phyloP scores from a whole-genome alignment of 2,797 vertebrate genomes.

The Bovichtus variegatus region DNA sequence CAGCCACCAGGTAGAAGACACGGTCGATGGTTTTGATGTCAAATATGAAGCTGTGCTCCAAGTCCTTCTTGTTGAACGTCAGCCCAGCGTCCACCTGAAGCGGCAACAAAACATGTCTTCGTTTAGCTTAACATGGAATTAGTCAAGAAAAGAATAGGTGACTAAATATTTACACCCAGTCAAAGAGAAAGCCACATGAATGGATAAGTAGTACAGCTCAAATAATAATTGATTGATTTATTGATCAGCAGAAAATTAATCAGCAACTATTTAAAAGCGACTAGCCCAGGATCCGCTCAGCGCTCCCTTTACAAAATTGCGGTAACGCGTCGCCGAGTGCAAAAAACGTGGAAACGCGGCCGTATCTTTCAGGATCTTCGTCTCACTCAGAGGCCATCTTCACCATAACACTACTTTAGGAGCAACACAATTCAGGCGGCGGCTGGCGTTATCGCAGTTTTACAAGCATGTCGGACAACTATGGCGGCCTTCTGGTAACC shows the following conservation, averaged over 20 bases:
- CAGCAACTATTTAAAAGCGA: too few relatives aligned
- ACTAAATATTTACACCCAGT: background rate
- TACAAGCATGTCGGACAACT: too few relatives aligned
- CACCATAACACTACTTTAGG: too few relatives aligned
- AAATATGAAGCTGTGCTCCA: constrained; percentile 99
- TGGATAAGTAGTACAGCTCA: background rate
- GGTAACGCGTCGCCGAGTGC: too few relatives aligned
- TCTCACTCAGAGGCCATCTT: too few relatives aligned
- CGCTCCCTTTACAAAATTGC: too few relatives aligned
- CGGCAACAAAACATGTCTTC: background rate
- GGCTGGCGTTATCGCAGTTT: too few relatives aligned
- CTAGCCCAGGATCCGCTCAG: too few relatives aligned
- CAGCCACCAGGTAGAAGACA: constrained; percentile 98
- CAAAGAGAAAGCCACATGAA: background rate
- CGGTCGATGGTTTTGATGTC: constrained; percentile 99
- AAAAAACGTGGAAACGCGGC: too few relatives aligned
- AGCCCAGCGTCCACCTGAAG: constrained; percentile 94
- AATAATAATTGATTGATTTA: background rate
- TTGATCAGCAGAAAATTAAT: background rate
- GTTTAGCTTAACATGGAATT: background rate
- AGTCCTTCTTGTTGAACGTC: constrained; percentile 97
- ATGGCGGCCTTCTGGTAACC: too few relatives aligned
- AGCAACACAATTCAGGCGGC: too few relatives aligned
- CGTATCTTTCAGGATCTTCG: too few relatives aligned
- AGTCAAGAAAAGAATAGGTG: background rate